Evolutionary conservation across 2,113 vertebrate genomes (phyloP), one percentile per base, ranked within the genome.

Genomic region (Tyrannus savana): DNA sequence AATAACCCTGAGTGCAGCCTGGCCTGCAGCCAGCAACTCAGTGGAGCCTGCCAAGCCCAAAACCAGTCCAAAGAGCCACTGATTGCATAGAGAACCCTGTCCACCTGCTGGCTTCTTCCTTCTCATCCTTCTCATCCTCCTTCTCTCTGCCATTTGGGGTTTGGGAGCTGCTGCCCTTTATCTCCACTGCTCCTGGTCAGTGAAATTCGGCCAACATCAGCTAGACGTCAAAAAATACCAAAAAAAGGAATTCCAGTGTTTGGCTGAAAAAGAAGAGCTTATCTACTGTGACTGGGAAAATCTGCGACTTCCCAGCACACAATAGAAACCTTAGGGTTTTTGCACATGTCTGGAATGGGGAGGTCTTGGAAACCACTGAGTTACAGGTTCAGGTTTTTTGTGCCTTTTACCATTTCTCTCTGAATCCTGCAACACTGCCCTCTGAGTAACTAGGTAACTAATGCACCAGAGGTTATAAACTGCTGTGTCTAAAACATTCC

Each of bases 361-460:
- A 55, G 46, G 37, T 22, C n/a, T 56, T 5, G 0, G 68, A 90
- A 89, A 35, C 19, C 0, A 6, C 46, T 12, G 0, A 0, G 17
- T 1, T 92, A 50, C 1, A 8, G 71, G 44, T 21, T 37, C 53
- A 31, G 50, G 73, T 46, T 58, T 39, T 73, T 90, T 30, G 33
- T 58, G 56, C 13, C 3, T 91, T 91, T 73, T 78, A 31, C 66
- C 10, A 6, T 68, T 84, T 84, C 52, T 67, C 24, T 87, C 73
- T 0, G 3, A 89, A 78, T 86, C 62, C 72, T 75, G 68, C 60
- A 90, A 44, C 77, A 64, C 47, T 87, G 56, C 56, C 76, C 42
- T 94, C n/a, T 46, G 93, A 88, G 90, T 91, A 91, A 72, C 84
- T 66, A 87, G 68, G 90, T 86, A 93, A 89, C 84, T 78, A 78